A percentile compares a stretch with the other conserved stretches of the same genome.
Evolutionary conservation across 2,888 invertebrate species (phyloP).

Genomic region (Lepidonotus clava): DNA sequence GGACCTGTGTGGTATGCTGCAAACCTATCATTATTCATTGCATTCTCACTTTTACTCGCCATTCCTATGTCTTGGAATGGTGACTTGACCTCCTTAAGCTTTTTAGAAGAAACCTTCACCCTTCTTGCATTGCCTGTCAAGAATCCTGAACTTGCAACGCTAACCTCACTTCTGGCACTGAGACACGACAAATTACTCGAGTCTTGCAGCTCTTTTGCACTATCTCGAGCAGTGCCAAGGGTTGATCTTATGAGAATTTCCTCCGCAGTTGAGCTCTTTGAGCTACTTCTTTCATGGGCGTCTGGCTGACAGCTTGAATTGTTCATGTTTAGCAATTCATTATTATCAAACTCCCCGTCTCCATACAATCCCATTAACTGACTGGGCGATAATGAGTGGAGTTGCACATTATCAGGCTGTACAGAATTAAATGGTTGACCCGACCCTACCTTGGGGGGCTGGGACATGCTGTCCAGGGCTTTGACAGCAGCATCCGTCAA

Average conservation of each 20-base stretch:
- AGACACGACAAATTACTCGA: not conserved
- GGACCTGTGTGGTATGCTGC: not conserved
- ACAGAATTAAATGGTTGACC: not conserved
- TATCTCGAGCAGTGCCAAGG: not conserved
- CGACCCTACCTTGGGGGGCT: not conserved
- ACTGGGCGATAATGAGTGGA: constrained; percentile 36
- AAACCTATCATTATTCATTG: not conserved
- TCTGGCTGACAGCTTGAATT: not conserved
- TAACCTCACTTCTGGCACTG: constrained; percentile 32
- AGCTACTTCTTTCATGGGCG: not conserved
- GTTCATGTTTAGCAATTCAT: not conserved
- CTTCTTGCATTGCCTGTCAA: constrained; percentile 64
- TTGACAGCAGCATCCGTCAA: constrained; percentile 49
- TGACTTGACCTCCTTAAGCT: constrained; percentile 71
- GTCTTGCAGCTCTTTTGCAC: not conserved
- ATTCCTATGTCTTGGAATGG: constrained; percentile 61
- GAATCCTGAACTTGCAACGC: constrained; percentile 47
- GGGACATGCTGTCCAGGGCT: constrained; percentile 23
- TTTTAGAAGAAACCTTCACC: constrained; percentile 71
- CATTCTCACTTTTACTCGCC: not conserved
- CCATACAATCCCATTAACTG: constrained; percentile 20
- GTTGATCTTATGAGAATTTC: constrained; percentile 42
- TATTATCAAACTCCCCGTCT: constrained; percentile 17
- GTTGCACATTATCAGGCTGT: not conserved
- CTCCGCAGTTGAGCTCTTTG: constrained; percentile 38